Base-by-base conservation (phyloP, 2,113 vertebrate species). In the Montifringilla adamsi region DNA sequence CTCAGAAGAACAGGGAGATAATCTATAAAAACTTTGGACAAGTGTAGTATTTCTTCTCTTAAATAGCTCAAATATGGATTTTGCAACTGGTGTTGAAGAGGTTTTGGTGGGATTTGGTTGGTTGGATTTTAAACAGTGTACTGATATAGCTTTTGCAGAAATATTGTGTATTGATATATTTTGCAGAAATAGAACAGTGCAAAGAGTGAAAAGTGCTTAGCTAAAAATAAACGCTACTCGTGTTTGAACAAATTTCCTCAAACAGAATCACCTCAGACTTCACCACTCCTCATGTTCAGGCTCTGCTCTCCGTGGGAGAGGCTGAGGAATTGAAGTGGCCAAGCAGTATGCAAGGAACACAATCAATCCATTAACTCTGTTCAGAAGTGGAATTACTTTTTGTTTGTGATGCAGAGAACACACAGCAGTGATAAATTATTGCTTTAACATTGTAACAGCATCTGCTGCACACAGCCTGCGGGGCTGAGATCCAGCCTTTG, bases 391-490 rank as follows among this genome's bases (percentile, higher is more conserved):
- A 84, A 90, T 86, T 17, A 12, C 39, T 41, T 85, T 46, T 85
- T 46, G 73, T 56, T 89, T 83, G 58, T 7, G 50, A 73, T 46
- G 66, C 86, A 87, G 58, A 84, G 77, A 87, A 62, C 83, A 53
- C 47, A 58, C 16, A 75, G 67, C 37, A 82, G 27, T 35, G 89
- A 93, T 87, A 84, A 95, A 96, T 94, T 92, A 94, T 91, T 94
- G 52, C 66, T 94, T 76, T 52, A 89, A 77, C 72, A 64, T 31
- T 15, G 52, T 37, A 80, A 55, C n/a, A 87, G 47, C 84, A 95
- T 91, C 89, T 94, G 91, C 83, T 95, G 91, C 78, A 56, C 77
- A 31, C 63, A 93, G 87, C 87, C 87, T 90, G 66, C 18, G 11
- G 92, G 74, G 72, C 78, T 93, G 43, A 86, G 39, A 88, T 91